A percentile compares a stretch with the other conserved stretches of the same genome.
Evolutionary conservation across 2,113 vertebrate genomes (phyloP).

Genomic region (Platycercus adscitus): DNA sequence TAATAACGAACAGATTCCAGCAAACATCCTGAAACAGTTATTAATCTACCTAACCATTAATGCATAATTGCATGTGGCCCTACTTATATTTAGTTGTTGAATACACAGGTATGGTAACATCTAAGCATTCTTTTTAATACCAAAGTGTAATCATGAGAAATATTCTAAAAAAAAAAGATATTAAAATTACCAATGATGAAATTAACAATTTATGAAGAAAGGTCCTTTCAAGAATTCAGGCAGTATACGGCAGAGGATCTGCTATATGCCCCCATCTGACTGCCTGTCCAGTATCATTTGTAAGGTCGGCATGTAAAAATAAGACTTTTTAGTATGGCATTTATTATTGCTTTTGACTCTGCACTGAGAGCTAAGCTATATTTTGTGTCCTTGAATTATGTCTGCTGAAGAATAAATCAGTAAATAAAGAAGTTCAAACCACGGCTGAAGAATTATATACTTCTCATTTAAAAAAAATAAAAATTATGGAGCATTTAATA

Average conservation of each 20-base stretch:
- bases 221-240: background rate
- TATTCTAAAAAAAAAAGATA: background rate
- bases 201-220: background rate
- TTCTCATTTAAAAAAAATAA: background rate
- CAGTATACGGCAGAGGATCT: background rate
- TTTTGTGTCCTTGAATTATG: background rate
- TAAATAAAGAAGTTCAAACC: background rate
- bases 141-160: background rate
- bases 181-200: background rate
- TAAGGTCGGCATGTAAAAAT: background rate
- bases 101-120: background rate
- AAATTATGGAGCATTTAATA: background rate
- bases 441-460: background rate
- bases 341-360: background rate
- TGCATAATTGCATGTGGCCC: background rate
- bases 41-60: background rate
- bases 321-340: background rate
- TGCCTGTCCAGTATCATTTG: background rate
- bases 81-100: background rate
- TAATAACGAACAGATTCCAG: background rate
- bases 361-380: background rate
- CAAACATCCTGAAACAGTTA: background rate
- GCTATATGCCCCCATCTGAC: background rate
- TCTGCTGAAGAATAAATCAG: background rate
- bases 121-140: background rate